phyloP scores from a whole-genome alignment of 2,797 vertebrate species.

The Thalassophryne amazonica region DNA sequence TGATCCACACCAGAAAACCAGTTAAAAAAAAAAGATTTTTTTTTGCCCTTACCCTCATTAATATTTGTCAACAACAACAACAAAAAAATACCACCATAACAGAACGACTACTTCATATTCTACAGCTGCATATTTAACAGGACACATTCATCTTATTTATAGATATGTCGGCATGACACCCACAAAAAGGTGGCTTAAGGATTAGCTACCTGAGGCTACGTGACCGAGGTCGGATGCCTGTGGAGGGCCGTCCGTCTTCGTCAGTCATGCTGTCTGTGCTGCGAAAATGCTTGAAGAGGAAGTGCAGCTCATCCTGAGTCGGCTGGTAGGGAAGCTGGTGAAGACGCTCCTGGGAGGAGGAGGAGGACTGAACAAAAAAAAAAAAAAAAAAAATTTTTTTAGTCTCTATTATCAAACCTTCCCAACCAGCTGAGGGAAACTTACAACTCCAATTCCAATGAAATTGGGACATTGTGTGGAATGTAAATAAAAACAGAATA shows the following conservation, averaged over 20 bases:
- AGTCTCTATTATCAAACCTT: not conserved
- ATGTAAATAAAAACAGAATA: too few species aligned
- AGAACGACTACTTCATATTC: too few species aligned
- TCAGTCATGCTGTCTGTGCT: constrained; percentile 93
- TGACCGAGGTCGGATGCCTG: constrained; percentile 87
- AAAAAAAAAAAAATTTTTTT: not conserved
- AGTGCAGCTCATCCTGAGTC: constrained; percentile 94
- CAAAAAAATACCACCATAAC: too few species aligned
- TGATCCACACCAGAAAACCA: too few species aligned
- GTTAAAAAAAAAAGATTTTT: too few species aligned
- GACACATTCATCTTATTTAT: too few species aligned
- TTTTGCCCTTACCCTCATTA: too few species aligned
- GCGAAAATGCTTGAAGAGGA: constrained; percentile 97
- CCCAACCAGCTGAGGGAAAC: not conserved
- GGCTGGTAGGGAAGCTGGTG: constrained; percentile 98
- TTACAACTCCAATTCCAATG: too few species aligned
- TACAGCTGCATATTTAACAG: too few species aligned
- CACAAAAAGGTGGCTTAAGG: not conserved
- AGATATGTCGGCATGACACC: not conserved
- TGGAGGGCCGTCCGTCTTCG: constrained; percentile 85
- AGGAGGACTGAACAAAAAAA: constrained; percentile 83
- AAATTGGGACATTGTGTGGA: too few species aligned
- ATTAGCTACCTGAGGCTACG: constrained; percentile 89
- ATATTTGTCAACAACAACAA: too few species aligned
- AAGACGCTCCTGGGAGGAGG: constrained; percentile 95